Evolutionary conservation across 1,140 invertebrate species (phyloP).

Genomic region (Carposina sasakii): DNA sequence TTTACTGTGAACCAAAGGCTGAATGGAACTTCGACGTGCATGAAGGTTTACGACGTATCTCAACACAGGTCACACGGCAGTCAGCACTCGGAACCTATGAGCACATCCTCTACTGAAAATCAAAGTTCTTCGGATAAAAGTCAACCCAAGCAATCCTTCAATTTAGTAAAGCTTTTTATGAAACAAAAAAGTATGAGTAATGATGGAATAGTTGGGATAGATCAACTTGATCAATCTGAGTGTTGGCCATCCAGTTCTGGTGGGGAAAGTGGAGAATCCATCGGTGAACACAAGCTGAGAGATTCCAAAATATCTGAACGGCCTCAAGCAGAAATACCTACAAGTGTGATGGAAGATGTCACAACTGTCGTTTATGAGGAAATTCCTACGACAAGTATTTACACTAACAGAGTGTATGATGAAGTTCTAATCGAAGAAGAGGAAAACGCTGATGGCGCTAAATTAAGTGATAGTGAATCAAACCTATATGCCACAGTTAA

Average conservation of each 20-base stretch:
- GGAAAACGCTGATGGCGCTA: slow-evolving; percentile 43
- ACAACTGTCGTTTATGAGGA: slow-evolving; percentile 52
- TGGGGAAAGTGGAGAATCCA: slow-evolving; percentile 64
- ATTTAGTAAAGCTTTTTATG: slow-evolving; percentile 91
- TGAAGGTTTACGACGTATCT: slow-evolving; percentile 80
- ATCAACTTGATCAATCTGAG: slow-evolving; percentile 77
- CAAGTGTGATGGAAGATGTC: slow-evolving; percentile 38
- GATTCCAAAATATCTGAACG: slow-evolving; percentile 43
- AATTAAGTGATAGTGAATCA: slow-evolving; percentile 56
- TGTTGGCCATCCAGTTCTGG: slow-evolving; percentile 74
- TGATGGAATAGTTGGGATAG: slow-evolving; percentile 77
- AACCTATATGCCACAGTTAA: slow-evolving; percentile 69
- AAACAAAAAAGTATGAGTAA: slow-evolving; percentile 89
- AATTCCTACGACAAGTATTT: slow-evolving; percentile 40
- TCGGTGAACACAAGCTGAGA: slow-evolving; percentile 49
- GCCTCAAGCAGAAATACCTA: slow-evolving; percentile 56
- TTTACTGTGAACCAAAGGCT: slow-evolving; percentile 68
- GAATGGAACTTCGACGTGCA: slow-evolving; percentile 67
- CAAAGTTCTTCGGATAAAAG: slow-evolving; percentile 72
- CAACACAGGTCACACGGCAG: slow-evolving; percentile 68
- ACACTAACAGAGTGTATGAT: slow-evolving; percentile 53
- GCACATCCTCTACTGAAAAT: slow-evolving; percentile 63
- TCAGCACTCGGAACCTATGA: slow-evolving; percentile 75
- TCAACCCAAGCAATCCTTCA: slow-evolving; percentile 78
- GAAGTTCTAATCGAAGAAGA: slow-evolving; percentile 64